These are phyloP conservation scores for Sminthurinus signatus DNA, from an alignment of 1,140 invertebrate genomes.

Conservation along the genomic window DNA sequence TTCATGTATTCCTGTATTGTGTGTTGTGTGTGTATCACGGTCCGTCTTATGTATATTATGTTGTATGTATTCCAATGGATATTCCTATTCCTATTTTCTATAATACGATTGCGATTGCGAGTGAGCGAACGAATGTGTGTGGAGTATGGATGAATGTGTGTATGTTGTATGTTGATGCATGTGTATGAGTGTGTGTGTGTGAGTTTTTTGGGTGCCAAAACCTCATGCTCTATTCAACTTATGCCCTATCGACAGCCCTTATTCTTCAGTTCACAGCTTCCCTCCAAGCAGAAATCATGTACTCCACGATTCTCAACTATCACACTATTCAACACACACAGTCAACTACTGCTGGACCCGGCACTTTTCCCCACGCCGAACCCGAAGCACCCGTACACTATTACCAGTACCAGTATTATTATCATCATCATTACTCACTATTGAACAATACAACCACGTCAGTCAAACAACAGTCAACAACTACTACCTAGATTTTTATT, in stretches of 20 bases:
- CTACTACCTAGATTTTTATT: too few species aligned
- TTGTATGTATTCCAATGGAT: neutral
- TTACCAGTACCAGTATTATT: too few species aligned
- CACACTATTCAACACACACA: too few species aligned
- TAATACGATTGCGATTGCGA: too few species aligned
- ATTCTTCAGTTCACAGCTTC: slow-evolving; percentile 35
- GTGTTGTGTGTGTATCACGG: neutral
- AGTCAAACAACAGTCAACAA: too few species aligned
- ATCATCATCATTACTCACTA: too few species aligned
- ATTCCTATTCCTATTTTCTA: neutral
- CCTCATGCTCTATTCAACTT: slow-evolving; percentile 5
- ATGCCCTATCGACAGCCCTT: slow-evolving; percentile 38
- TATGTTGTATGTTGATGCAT: neutral
- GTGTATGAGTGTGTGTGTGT: neutral
- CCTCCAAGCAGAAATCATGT: slow-evolving; percentile 32
- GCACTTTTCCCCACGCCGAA: too few species aligned
- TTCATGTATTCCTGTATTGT: neutral
- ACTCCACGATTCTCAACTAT: too few species aligned
- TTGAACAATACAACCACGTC: too few species aligned
- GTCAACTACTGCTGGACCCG: too few species aligned
- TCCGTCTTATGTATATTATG: neutral
- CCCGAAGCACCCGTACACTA: too few species aligned
- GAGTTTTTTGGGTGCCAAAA: slow-evolving; percentile 7
- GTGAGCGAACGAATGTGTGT: neutral
- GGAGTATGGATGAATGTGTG: slow-evolving; percentile 2